These are phyloP conservation scores for Microdon myrmicae DNA, from an alignment of 2,888 invertebrate species.

Conservation along the genomic window DNA sequence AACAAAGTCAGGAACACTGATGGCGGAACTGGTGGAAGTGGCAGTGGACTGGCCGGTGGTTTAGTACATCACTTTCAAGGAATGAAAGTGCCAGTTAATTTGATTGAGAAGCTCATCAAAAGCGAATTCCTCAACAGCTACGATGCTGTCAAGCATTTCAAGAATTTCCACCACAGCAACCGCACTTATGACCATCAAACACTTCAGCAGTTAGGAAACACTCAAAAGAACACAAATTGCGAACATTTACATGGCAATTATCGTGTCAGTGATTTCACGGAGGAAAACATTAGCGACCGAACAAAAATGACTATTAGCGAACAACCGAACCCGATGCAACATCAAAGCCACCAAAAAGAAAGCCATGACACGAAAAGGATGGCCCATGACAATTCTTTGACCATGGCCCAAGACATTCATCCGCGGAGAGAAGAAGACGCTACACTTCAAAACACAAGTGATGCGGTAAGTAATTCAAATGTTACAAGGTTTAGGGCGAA, in stretches of 20 bases:
- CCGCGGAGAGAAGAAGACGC: no score
- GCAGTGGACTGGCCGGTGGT: conserved; percentile 13
- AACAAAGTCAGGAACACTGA: conserved; percentile 19
- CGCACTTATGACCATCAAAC: conserved; percentile 30
- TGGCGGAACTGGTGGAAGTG: conserved; percentile 1
- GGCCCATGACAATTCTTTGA: no score
- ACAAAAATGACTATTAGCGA: conserved; percentile 28
- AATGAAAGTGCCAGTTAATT: conserved; percentile 60
- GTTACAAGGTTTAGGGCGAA: no score
- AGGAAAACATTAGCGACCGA: conserved; percentile 51
- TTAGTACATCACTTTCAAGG: conserved; percentile 43
- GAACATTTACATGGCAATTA: conserved; percentile 58
- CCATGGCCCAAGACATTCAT: no score
- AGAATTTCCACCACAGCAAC: conserved; percentile 50
- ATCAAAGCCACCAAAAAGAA: conserved; percentile 9
- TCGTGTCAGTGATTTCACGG: conserved; percentile 59
- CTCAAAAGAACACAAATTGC: conserved; percentile 57
- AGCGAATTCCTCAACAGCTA: conserved; percentile 61
- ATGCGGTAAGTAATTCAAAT: no score
- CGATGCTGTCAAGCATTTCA: conserved; percentile 59
- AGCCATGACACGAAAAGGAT: neutral
- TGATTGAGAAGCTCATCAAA: conserved; percentile 63
- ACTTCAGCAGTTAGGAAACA: conserved; percentile 51
- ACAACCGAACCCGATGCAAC: conserved; percentile 20
- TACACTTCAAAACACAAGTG: no score